Percentiles rank a stretch among this genome's conserved stretches.
These are phyloP conservation scores for Lasioglossum marginatum DNA, from an alignment of 2,888 invertebrate genomes.

Conservation along the genomic window DNA sequence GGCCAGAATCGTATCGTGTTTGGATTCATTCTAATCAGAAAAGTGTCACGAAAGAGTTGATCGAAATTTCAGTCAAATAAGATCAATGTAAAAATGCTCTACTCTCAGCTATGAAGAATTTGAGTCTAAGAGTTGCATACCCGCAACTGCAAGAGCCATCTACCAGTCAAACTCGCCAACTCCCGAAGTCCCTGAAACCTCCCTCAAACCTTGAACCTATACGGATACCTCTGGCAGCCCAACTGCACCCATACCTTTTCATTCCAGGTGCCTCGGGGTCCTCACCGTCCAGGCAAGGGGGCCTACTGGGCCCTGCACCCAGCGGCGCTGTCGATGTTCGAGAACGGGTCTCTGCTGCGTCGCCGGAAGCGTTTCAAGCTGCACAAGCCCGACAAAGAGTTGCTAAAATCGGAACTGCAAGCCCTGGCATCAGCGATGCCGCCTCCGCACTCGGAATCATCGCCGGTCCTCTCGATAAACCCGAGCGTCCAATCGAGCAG, in stretches of 20 bases:
- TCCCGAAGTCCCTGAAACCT: background rate
- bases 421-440: constrained; percentile 83
- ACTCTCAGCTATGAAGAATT: background rate
- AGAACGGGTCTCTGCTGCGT: constrained; percentile 93
- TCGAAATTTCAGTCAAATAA: background rate
- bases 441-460: constrained; percentile 72
- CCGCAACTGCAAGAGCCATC: background rate
- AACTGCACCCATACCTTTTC: background rate
- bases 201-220: background rate
- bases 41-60: background rate
- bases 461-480: constrained; percentile 50
- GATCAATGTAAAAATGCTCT: background rate
- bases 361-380: constrained; percentile 94
- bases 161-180: background rate
- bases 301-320: constrained; percentile 94
- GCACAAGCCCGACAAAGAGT: constrained; percentile 89
- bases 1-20: background rate
- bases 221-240: background rate
- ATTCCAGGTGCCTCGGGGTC: constrained; percentile 89
- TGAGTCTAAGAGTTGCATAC: no score
- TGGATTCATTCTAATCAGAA: background rate
- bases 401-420: constrained; percentile 84
- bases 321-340: constrained; percentile 93
- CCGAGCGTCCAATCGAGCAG: constrained; percentile 54
- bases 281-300: constrained; percentile 93